Percentiles rank a stretch among this genome's conserved stretches.
These are phyloP conservation scores for Coleophora deauratella DNA, from an alignment of 2,888 invertebrate species.

Conservation along the genomic window DNA sequence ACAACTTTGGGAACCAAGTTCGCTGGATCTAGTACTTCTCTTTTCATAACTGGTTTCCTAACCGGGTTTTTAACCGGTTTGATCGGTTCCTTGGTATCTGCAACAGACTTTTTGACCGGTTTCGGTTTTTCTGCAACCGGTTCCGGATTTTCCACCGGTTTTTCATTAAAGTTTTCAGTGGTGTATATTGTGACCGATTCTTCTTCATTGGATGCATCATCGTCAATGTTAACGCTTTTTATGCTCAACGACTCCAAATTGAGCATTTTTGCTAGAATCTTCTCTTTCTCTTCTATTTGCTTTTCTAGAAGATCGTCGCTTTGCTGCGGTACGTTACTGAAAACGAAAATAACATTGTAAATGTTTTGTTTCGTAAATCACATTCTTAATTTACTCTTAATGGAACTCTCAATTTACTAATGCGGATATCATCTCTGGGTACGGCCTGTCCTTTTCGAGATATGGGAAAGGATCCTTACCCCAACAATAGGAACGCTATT, in stretches of 20 bases:
- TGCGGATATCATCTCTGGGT: no score
- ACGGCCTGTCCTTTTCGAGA: no score
- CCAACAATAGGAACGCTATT: no score
- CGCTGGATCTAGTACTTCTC: constrained; percentile 19
- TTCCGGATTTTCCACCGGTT: constrained; percentile 9
- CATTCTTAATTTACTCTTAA: no score
- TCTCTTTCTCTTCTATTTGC: constrained; percentile 84
- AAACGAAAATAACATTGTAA: constrained; percentile 16
- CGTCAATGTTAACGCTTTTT: constrained; percentile 15
- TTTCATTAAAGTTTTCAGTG: constrained; percentile 8
- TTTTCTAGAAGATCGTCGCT: constrained; percentile 79
- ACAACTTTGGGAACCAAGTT: constrained; percentile 65
- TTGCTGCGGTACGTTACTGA: constrained; percentile 67
- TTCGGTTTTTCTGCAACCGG: constrained; percentile 9
- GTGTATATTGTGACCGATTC: constrained; percentile 8
- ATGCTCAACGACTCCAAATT: constrained; percentile 74
- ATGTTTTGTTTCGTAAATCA: neutral
- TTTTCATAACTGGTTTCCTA: constrained; percentile 6
- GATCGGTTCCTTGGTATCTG: neutral
- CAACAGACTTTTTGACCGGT: constrained; percentile 8
- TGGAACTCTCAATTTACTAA: no score
- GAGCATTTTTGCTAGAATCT: constrained; percentile 78
- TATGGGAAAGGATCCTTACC: no score
- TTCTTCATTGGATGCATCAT: constrained; percentile 14
- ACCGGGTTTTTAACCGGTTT: constrained; percentile 5